A percentile compares a stretch with the other conserved stretches of the same genome.
Conservation (phyloP, 2,113 vertebrate species). For the Channa argus region DNA sequence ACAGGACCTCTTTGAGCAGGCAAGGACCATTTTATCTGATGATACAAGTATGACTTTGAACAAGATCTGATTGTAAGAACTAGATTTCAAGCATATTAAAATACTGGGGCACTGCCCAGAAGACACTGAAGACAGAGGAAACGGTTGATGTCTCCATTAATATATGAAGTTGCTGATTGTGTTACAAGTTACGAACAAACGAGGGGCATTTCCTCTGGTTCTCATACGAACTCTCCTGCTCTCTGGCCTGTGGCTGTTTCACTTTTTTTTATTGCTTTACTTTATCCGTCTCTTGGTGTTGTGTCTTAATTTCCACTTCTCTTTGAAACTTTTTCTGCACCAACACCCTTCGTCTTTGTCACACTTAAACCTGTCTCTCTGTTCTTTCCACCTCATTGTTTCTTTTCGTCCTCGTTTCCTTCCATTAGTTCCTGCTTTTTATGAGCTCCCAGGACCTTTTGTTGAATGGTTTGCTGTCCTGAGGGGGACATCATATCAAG, state of each 20-base stretch:
- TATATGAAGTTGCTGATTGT: no score
- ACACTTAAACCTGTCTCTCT: neutral
- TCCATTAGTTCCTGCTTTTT: constrained; percentile 40
- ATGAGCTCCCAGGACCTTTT: constrained; percentile 30
- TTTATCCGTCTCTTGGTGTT: constrained; percentile 22
- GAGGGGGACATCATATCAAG: constrained; percentile 40
- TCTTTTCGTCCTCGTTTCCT: constrained; percentile 15
- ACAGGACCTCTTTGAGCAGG: no score
- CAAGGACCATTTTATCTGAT: no score
- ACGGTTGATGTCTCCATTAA: no score
- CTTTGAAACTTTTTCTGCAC: constrained; percentile 5
- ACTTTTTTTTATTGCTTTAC: constrained; percentile 13
- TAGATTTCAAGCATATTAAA: no score
- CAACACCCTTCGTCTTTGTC: neutral
- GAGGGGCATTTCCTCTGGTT: neutral
- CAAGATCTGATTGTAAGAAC: no score
- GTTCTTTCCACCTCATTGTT: neutral
- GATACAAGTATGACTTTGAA: no score
- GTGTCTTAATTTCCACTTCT: constrained; percentile 10
- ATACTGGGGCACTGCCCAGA: no score
- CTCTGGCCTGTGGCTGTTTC: constrained; percentile 1
- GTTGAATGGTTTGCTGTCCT: constrained; percentile 39
- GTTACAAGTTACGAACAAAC: no score
- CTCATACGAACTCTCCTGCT: neutral
- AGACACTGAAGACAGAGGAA: no score